These are phyloP conservation scores for Laothoe populi DNA, from an alignment of 2,888 invertebrate species.

Conservation along the genomic window DNA sequence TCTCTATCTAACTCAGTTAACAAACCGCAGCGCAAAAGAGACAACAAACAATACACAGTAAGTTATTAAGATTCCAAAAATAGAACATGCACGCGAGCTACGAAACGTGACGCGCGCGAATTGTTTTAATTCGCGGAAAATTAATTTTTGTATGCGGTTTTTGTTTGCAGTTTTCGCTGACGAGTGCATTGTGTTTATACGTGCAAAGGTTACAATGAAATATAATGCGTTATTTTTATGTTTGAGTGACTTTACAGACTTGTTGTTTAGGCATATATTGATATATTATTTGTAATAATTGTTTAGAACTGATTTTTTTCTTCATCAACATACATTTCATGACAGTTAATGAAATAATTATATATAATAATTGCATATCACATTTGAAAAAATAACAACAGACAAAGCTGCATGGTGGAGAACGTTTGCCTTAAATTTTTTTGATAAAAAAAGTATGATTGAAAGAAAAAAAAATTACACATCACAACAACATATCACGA, in stretches of 20 bases:
- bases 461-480: too few species aligned
- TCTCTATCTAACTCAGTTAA: constrained; percentile 47
- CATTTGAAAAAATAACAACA: too few species aligned
- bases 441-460: too few species aligned
- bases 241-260: not conserved
- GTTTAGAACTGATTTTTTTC: too few species aligned
- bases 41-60: constrained; percentile 51
- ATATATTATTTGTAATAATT: too few species aligned
- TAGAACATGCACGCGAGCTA: constrained; percentile 72
- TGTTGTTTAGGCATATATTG: not conserved
- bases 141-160: constrained; percentile 8
- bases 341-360: too few species aligned
- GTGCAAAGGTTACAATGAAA: not conserved
- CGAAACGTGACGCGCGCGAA: constrained; percentile 55
- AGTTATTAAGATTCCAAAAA: constrained; percentile 68
- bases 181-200: not conserved
- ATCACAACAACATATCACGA: too few species aligned
- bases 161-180: constrained; percentile 10
- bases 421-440: too few species aligned
- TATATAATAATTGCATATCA: too few species aligned
- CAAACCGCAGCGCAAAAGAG: constrained; percentile 42
- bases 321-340: too few species aligned
- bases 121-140: constrained; percentile 49
- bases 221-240: not conserved
- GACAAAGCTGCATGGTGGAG: too few species aligned